Evolutionary conservation across 2,113 vertebrate genomes (phyloP), one percentile per base, ranked within the genome.

Genomic region (Trichomycterus rosablanca): DNA sequence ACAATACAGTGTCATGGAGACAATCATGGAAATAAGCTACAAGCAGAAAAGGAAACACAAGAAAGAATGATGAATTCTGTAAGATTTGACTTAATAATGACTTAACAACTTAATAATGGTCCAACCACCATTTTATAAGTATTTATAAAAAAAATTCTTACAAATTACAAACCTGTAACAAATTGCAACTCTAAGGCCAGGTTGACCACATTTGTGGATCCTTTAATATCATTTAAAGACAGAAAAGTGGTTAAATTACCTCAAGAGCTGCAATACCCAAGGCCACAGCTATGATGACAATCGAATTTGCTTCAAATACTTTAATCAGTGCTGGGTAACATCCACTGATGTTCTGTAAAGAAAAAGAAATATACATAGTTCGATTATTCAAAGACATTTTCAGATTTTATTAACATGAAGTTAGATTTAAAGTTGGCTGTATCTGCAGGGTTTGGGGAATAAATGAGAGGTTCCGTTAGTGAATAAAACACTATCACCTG

Each of bases 251-350:
- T 5, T 3, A 30, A 22, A 5, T 19, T 87, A 90, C 90, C 88
- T 91, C 88, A 40, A 92, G 72, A 10, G 16, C 80, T 9, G 83
- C 84, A 12, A 90, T 86, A 15, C 80, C 88, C 8, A 89, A 59
- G 1, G 83, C 85, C 7, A 89, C 83, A 1, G 14, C 85, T 42
- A 84, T 81, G 2, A 90, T 78, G 5, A 79, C 77, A 7, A 68
- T 72, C 0, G 69, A 49, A 67, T 91, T 88, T 0, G 70, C 22
- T 0, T 83, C 67, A 23, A 91, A 48, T 46, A 88, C 66, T 0
- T 54, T 1, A 37, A 72, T 26, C 42, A 92, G 69, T 30, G 72
- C 74, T 2, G 12, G 22, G 26, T 78, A 82, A 58, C 89, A 91
- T 3, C 90, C 88, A 1, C 59, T 1, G 3, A 79, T 1, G 0